Percentiles rank a stretch among this genome's conserved stretches.
phyloP scores from a whole-genome alignment of 2,113 vertebrate species.

The Sceloporus tristichus region DNA sequence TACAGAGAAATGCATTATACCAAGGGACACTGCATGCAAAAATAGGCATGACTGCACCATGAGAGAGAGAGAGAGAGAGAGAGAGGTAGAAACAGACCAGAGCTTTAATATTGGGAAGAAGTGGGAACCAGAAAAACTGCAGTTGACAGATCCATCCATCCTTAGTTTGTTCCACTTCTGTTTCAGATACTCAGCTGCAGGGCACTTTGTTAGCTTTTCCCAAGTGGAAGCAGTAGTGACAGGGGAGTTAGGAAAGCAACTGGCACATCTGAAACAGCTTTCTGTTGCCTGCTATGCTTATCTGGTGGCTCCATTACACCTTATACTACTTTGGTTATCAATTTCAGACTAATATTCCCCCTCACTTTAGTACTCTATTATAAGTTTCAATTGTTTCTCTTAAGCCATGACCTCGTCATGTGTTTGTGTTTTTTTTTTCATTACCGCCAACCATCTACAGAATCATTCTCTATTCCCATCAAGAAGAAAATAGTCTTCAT shows the following conservation, averaged over 20 bases:
- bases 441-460: background rate
- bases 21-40: background rate
- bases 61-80: background rate
- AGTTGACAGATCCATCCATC: background rate
- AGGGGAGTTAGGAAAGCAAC: background rate
- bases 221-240: background rate
- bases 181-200: background rate
- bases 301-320: background rate
- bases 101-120: background rate
- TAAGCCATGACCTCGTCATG: background rate
- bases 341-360: background rate
- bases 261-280: background rate
- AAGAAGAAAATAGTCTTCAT: background rate
- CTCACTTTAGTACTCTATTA: background rate
- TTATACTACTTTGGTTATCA: background rate
- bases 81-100: background rate
- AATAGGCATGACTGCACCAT: background rate
- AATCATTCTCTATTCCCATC: background rate
- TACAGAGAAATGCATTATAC: background rate
- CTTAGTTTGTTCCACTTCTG: background rate
- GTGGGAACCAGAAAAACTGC: background rate
- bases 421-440: background rate
- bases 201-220: background rate
- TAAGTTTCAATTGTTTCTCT: background rate
- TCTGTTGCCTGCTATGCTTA: background rate